Evolutionary conservation across 2,797 vertebrate genomes (phyloP).

Genomic region (Spinus olivaceus): DNA sequence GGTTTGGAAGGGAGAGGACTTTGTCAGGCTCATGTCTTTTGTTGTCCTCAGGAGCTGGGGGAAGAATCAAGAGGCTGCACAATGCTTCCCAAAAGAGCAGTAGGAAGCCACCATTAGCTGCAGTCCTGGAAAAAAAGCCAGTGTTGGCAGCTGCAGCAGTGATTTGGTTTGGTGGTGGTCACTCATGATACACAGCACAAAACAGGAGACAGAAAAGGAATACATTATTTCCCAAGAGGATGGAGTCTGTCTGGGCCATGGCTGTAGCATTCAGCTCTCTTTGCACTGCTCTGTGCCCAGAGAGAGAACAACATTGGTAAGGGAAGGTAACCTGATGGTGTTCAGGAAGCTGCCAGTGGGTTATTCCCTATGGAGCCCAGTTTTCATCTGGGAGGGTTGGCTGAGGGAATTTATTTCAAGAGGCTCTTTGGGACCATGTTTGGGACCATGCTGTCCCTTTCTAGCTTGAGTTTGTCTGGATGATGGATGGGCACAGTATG

Average conservation of each 20-base stretch:
- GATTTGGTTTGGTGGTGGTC: neutral
- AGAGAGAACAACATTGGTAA: neutral
- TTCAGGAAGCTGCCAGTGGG: neutral
- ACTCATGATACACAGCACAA: neutral
- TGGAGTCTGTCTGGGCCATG: neutral
- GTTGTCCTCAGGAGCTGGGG: neutral
- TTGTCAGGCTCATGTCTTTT: neutral
- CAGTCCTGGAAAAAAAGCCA: neutral
- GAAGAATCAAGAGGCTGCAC: neutral
- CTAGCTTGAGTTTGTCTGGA: neutral
- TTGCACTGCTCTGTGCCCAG: neutral
- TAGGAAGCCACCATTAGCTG: neutral
- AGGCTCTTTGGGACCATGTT: neutral
- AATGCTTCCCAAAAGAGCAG: neutral
- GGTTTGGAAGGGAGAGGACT: neutral
- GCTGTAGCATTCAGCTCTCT: neutral
- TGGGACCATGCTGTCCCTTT: neutral
- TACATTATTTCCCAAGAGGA: neutral
- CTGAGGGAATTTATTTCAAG: neutral
- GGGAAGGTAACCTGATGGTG: neutral
- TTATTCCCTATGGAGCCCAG: neutral
- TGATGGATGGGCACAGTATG: fast-evolving
- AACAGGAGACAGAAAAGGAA: neutral
- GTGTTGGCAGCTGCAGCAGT: neutral
- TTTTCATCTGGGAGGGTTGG: neutral